Evolutionary conservation across 2,113 vertebrate species (phyloP).

Genomic region (Neofelis nebulosa): DNA sequence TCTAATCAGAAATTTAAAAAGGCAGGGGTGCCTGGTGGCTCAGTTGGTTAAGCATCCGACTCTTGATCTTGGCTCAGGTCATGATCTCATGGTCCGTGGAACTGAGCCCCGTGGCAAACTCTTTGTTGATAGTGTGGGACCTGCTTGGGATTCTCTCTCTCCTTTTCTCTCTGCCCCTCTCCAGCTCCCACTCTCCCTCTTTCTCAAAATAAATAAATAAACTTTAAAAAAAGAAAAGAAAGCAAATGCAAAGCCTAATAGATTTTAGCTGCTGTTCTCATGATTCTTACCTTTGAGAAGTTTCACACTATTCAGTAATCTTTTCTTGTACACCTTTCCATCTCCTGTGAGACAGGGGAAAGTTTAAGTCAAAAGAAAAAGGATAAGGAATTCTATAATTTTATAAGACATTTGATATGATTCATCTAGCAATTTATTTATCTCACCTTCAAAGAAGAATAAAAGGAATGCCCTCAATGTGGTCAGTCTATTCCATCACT

Average conservation of each 20-base stretch:
- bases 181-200: too few relatives aligned
- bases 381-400: neutral
- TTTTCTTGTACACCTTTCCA: conserved; percentile 33
- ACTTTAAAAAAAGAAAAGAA: neutral
- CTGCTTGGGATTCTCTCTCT: too few relatives aligned
- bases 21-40: too few relatives aligned
- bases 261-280: neutral
- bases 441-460: neutral
- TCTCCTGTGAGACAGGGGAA: conserved; percentile 23
- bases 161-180: too few relatives aligned
- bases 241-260: neutral
- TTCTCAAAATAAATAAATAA: too few relatives aligned
- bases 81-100: too few relatives aligned
- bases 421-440: neutral
- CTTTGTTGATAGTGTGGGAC: too few relatives aligned
- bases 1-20: neutral
- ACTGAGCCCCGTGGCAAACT: too few relatives aligned
- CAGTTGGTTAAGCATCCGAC: too few relatives aligned
- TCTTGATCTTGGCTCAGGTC: too few relatives aligned
- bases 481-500: neutral
- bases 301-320: conserved; percentile 2
- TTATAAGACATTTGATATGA: neutral
- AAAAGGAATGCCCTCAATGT: neutral
- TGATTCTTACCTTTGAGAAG: conserved; percentile 42
- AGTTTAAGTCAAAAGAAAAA: neutral